phyloP scores from a whole-genome alignment of 2,113 vertebrate species.

The Cyanoramphus novaezelandiae region DNA sequence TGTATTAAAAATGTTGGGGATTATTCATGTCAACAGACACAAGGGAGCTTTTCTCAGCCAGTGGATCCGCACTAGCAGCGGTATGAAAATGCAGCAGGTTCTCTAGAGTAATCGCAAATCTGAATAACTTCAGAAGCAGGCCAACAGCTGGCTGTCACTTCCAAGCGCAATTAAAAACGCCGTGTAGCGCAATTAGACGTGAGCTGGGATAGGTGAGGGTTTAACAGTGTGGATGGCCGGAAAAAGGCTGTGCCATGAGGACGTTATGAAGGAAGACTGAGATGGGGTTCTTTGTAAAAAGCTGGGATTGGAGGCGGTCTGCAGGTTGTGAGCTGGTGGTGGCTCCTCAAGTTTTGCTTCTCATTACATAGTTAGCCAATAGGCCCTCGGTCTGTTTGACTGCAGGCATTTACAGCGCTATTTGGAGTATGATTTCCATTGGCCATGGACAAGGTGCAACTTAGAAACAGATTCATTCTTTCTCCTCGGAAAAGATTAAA shows the following conservation, averaged over 20 bases:
- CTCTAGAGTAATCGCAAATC: slow-evolving; percentile 3
- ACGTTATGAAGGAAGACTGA: neutral
- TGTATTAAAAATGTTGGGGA: slow-evolving; percentile 49
- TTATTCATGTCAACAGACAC: slow-evolving; percentile 67
- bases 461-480: neutral
- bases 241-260: neutral
- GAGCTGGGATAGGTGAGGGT: neutral
- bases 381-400: neutral
- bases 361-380: neutral
- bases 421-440: neutral
- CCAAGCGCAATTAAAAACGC: neutral
- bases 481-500: neutral
- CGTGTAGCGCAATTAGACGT: fast-evolving
- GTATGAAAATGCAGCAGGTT: slow-evolving; percentile 28
- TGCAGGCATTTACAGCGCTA: neutral
- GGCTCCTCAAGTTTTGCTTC: neutral
- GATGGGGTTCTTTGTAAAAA: neutral
- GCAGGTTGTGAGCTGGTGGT: neutral
- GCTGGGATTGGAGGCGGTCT: neutral
- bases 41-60: slow-evolving; percentile 21
- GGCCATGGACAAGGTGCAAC: neutral
- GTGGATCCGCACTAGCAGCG: neutral
- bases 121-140: slow-evolving; percentile 30
- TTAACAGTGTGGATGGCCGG: neutral
- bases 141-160: slow-evolving; percentile 1